These are phyloP conservation scores for Drosophila nannoptera DNA, from an alignment of 1,140 invertebrate species.

Conservation along the genomic window DNA sequence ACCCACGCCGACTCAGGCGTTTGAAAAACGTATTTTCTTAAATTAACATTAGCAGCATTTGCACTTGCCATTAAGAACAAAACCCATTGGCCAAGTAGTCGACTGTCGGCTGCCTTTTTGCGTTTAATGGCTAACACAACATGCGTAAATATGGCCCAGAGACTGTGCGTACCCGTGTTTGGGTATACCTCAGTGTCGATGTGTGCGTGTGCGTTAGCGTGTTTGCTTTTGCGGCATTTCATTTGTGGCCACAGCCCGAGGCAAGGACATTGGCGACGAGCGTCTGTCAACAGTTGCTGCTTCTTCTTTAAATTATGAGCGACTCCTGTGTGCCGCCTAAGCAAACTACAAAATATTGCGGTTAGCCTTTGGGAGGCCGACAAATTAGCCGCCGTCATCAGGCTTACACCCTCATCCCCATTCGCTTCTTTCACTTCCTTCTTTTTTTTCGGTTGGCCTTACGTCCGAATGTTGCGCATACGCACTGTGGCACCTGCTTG, in stretches of 20 bases:
- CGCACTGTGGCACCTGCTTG: conserved; percentile 52
- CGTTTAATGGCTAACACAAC: conserved; percentile 44
- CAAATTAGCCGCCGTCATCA: conserved; percentile 53
- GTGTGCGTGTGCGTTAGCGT: conserved; percentile 6
- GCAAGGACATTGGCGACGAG: conserved; percentile 37
- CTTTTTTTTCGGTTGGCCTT: neutral
- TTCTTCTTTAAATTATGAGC: conserved; percentile 54
- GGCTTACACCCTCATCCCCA: neutral
- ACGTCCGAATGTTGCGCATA: conserved; percentile 66
- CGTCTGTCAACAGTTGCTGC: conserved; percentile 40
- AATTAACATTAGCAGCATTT: conserved; percentile 77
- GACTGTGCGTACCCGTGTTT: neutral
- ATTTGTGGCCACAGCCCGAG: conserved; percentile 48
- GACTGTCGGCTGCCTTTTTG: conserved; percentile 34
- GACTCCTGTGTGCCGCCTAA: conserved; percentile 42
- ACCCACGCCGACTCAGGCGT: too few relatives aligned
- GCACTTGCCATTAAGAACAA: conserved; percentile 63
- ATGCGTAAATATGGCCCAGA: conserved; percentile 29
- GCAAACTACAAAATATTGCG: conserved; percentile 45
- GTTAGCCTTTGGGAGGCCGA: conserved; percentile 12
- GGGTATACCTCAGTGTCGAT: neutral
- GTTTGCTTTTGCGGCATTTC: conserved; percentile 45
- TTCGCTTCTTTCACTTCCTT: too few relatives aligned
- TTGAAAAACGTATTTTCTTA: conserved; percentile 76
- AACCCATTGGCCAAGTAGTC: conserved; percentile 45